Percentiles rank a stretch among this genome's conserved stretches.
phyloP scores from a whole-genome alignment of 1,140 invertebrate genomes.

The Polyergus mexicanus region DNA sequence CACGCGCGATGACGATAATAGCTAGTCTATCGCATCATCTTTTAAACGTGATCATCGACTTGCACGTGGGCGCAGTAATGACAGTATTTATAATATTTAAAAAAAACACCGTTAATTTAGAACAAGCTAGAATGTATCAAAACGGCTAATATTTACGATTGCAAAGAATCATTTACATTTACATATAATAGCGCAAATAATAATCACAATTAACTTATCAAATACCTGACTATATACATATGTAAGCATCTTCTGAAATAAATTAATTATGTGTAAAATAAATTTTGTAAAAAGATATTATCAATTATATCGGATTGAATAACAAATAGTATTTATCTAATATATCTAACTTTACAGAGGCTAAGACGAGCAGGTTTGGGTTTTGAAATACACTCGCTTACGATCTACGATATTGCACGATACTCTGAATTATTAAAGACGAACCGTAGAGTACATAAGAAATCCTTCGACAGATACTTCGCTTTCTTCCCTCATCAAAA shows the following conservation, averaged over 20 bases:
- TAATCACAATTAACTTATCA: no score
- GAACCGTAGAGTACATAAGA: not conserved
- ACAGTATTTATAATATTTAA: not conserved
- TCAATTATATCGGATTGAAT: no score
- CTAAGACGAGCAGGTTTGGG: not conserved
- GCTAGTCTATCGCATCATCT: constrained; percentile 3
- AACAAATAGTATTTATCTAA: no score
- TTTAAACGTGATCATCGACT: constrained; percentile 23
- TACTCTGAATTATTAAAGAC: constrained; percentile 19
- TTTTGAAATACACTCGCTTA: not conserved
- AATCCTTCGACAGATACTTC: not conserved
- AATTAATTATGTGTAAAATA: not conserved
- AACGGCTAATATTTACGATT: no score
- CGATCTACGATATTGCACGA: not conserved
- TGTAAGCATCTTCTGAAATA: not conserved
- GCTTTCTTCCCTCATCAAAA: not conserved
- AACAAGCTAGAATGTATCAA: no score
- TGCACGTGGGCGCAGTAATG: not conserved
- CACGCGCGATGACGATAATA: not conserved
- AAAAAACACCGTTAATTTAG: no score
- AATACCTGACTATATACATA: no score
- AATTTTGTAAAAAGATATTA: not conserved
- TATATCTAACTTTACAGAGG: not conserved
- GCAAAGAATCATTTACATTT: no score
- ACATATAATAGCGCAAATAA: no score